phyloP scores from a whole-genome alignment of 35 echinoderm and acorn worm genomes.

The Ophiothrix spiculata region DNA sequence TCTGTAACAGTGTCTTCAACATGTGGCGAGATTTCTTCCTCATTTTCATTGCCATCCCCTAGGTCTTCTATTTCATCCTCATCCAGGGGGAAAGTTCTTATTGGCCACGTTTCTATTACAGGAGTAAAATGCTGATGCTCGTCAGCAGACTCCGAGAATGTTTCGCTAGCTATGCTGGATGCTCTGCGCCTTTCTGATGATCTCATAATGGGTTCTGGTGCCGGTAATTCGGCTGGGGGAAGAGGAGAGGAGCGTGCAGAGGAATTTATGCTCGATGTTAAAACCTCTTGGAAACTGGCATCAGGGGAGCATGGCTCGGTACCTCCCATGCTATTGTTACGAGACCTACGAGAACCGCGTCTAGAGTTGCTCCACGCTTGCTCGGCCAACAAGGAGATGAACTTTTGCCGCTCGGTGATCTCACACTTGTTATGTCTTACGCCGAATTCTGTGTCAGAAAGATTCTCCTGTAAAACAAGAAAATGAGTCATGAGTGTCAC shows the following conservation, averaged over 20 bases:
- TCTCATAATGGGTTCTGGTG: conserved; percentile 25
- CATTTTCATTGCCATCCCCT: background rate
- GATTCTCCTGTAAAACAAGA: conserved; percentile 33
- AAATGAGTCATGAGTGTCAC: background rate
- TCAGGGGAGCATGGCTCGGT: conserved; percentile 81
- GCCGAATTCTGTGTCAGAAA: conserved; percentile 54
- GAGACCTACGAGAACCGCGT: conserved; percentile 60
- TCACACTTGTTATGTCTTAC: conserved; percentile 70
- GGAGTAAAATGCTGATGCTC: conserved; percentile 16
- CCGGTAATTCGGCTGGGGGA: conserved; percentile 28
- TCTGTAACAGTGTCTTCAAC: background rate
- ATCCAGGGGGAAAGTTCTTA: conserved; percentile 67
- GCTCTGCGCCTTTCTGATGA: conserved; percentile 67
- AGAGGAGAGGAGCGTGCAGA: conserved; percentile 63
- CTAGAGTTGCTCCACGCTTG: conserved; percentile 34
- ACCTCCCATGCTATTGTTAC: conserved; percentile 72
- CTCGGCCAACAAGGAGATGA: conserved; percentile 43
- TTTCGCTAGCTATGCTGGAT: conserved; percentile 73
- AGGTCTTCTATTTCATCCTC: conserved; percentile 63
- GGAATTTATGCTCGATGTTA: conserved; percentile 20
- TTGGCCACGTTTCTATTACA: conserved; percentile 48
- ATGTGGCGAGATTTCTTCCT: conserved; percentile 3
- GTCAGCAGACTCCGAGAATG: conserved; percentile 17
- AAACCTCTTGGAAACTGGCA: conserved; percentile 40
- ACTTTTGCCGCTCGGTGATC: conserved; percentile 75